These are phyloP conservation scores for Sycobia sp. DNA, from an alignment of 1,140 invertebrate genomes.

Conservation along the genomic window DNA sequence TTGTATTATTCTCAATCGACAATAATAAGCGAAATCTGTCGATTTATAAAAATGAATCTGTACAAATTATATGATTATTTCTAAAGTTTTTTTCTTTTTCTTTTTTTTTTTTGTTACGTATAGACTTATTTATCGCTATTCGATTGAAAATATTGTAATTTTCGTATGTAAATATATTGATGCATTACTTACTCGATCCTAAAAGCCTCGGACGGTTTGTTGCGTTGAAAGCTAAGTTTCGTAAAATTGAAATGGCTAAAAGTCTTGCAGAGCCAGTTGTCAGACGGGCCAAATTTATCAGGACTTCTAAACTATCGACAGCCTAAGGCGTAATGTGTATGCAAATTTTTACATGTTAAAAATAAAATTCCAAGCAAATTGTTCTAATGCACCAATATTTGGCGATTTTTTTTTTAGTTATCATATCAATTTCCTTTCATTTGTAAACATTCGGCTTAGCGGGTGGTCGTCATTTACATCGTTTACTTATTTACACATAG, in stretches of 20 bases:
- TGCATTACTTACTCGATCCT: slow-evolving; percentile 43
- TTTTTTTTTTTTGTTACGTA: neutral
- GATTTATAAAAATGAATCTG: neutral
- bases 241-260: slow-evolving; percentile 50
- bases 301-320: slow-evolving; percentile 50
- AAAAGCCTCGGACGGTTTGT: slow-evolving; percentile 50
- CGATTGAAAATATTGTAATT: neutral
- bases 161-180: neutral
- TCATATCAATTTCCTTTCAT: too few relatives aligned
- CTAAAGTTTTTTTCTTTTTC: neutral
- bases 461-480: too few relatives aligned
- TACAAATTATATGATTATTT: neutral
- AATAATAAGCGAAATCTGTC: too few relatives aligned
- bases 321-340: too few relatives aligned
- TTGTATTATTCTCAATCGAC: too few relatives aligned
- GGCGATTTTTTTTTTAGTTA: too few relatives aligned
- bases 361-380: too few relatives aligned
- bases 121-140: neutral
- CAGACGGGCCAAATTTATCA: slow-evolving; percentile 48
- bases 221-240: slow-evolving; percentile 52
- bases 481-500: too few relatives aligned
- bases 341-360: too few relatives aligned
- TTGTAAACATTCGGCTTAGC: too few relatives aligned
- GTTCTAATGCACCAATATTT: too few relatives aligned
- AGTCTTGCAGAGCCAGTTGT: slow-evolving; percentile 43